Percentiles rank a stretch among this genome's conserved stretches.
Evolutionary conservation across 2,888 invertebrate genomes (phyloP).

Genomic region (Andrena haemorrhoa): DNA sequence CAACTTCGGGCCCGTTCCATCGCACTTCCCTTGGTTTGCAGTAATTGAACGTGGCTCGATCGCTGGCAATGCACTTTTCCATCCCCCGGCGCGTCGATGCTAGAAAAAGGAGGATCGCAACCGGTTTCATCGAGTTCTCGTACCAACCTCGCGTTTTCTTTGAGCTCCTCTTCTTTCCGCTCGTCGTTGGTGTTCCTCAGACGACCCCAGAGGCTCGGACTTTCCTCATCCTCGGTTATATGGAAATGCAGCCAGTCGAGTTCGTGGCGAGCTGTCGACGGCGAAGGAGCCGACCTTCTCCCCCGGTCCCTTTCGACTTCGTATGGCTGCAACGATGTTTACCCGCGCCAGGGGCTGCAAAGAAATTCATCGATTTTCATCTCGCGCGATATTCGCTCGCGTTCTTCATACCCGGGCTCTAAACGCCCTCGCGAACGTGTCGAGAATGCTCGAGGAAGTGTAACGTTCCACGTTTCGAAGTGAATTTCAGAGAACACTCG

Average conservation of each 20-base stretch:
- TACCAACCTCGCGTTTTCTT: background rate
- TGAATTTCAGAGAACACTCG: constrained; percentile 28
- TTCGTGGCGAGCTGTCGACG: constrained; percentile 19
- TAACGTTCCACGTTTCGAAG: constrained; percentile 3
- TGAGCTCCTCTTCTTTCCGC: background rate
- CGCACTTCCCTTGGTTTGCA: background rate
- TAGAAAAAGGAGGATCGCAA: background rate
- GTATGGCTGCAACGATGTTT: constrained; percentile 38
- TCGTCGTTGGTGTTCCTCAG: no score
- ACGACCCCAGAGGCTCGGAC: no score
- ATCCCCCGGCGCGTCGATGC: background rate
- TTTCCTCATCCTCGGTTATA: constrained; percentile 21
- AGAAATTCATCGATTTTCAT: constrained; percentile 66
- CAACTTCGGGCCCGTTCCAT: background rate
- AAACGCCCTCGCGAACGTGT: constrained; percentile 12
- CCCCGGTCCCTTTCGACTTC: constrained; percentile 37
- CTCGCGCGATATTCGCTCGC: constrained; percentile 21
- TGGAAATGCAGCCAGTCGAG: constrained; percentile 43
- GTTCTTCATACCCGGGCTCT: background rate
- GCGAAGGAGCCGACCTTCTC: constrained; percentile 43
- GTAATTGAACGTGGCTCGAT: background rate
- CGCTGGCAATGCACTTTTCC: background rate
- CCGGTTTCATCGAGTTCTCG: background rate
- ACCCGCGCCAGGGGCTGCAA: constrained; percentile 7
- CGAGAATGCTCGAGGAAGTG: constrained; percentile 5